Base-by-base conservation (phyloP, 2,113 vertebrate genomes). In the Prinia subflava region DNA sequence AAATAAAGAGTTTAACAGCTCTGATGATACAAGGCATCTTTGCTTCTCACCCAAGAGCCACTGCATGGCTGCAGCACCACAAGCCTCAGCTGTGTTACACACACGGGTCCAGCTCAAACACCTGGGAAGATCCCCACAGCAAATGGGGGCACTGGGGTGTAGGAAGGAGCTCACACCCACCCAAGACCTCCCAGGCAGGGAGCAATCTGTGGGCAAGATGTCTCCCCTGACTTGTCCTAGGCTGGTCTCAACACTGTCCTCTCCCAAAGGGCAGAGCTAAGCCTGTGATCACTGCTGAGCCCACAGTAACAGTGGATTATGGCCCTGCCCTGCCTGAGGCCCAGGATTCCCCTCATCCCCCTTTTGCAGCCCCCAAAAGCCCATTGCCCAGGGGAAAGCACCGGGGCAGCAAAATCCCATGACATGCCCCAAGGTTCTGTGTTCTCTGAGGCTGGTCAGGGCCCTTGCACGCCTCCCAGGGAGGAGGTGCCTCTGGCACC, bases 291-390 rank as follows among this genome's bases (percentile, higher is more conserved):
- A 0, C 64, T 67, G 52, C 57, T 75, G 53, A 87, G 69, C 44
- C 60, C 35, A 8, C 0, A 4, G 6, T 6, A 55, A 52, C 1
- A 12, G 30, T 1, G 2, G 30, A 68, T 57, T 71, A 55, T 24
- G 25, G 2, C 69, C 25, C 31, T 80, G 76, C 35, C 35, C 30
- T 1, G 2, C 50, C 59, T 44, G 53, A 49, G 56, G 59, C 55
- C 46, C 77, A 77, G 64, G 12, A 14, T 20, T 67, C 44, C 11
- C 33, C 62, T 78, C 7, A 1, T 22, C 10, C 20, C 25, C 7
- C 0, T 27, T 65, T 4, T 6, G 7, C 52, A 91, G 37, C 15
- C 33, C 37, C 6, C 24, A 55, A 41, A 30, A 60, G 30, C 12
- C 33, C 11, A 13, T 2, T 39, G 35, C 37, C 25, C 59, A 14